Base-by-base conservation (phyloP, 2,797 vertebrate species). In the Enteromius treurensis region DNA sequence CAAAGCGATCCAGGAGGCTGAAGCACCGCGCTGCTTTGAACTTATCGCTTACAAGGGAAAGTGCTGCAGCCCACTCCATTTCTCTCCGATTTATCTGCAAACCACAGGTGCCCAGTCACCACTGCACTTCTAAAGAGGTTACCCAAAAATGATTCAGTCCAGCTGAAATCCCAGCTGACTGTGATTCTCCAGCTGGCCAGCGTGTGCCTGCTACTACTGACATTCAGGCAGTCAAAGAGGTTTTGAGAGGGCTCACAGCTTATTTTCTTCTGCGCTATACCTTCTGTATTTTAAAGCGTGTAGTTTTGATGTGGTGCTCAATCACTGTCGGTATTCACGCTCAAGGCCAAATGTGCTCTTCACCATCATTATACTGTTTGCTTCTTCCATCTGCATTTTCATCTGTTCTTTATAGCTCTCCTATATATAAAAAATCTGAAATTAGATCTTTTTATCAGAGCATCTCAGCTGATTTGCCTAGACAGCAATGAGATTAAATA, bases 21-120 rank as follows among this genome's bases (percentile, higher is more conserved):
- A 78, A 78, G 65, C 65, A 4, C 9, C 5, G 40, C 47, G 19
- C 53, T 37, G 15, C 82, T 83, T 83, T 83, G 75, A 83, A 83
- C 81, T 70, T 77, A 60, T 77, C 65, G 15, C 75, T 83, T 83
- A 78, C 67, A 83, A 62, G 75, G 75, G 74, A 78, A 62, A 21
- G 14, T 23, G 47, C 64, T 7, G 60, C 9, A 51, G 49, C 75
- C 82, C 82, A 60, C 75, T 83, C 67, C 67, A 78, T 71, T 78
- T 71, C 26, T 51, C 29, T 83, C 32, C 32, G 21, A 70, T 83
- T 78, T 78, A 78, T 83, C 82, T 83, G 68, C 67, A 78, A 78
- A 83, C 82, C 74, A 77, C 51, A 83, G 81, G 65, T 83, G 81
- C 81, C 40, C 26, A 70, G 82, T 83, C 82, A 83, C 82, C 71